A percentile compares a stretch with the other conserved stretches of the same genome.
These are phyloP conservation scores for Melinaea menophilus DNA, from an alignment of 2,888 invertebrate genomes.

Conservation along the genomic window DNA sequence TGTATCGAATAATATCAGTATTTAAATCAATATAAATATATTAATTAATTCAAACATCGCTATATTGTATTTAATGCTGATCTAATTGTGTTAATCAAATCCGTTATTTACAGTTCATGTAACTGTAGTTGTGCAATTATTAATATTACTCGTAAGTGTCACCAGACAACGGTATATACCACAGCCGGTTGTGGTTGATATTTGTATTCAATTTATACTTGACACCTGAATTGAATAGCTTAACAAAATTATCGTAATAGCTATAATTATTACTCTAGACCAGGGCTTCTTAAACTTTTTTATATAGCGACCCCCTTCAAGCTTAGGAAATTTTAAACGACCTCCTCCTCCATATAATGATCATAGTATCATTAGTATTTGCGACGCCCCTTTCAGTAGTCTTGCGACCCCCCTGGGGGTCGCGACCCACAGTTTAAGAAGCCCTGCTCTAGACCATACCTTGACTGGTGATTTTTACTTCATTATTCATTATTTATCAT, in stretches of 20 bases:
- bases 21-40: too few relatives aligned
- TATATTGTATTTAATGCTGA: too few relatives aligned
- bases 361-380: too few relatives aligned
- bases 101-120: slow-evolving; percentile 5
- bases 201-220: slow-evolving; percentile 14
- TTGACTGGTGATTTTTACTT: neutral
- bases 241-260: neutral
- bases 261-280: neutral
- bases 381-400: too few relatives aligned
- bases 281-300: neutral
- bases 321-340: too few relatives aligned
- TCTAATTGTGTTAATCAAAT: too few relatives aligned
- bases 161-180: slow-evolving; percentile 16
- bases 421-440: too few relatives aligned
- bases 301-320: too few relatives aligned
- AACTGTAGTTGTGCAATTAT: slow-evolving; percentile 18
- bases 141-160: slow-evolving; percentile 14
- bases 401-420: too few relatives aligned
- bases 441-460: neutral
- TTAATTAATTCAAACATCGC: too few relatives aligned
- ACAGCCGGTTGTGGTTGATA: slow-evolving; percentile 16
- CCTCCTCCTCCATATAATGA: too few relatives aligned
- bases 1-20: too few relatives aligned
- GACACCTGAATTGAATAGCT: slow-evolving; percentile 9
- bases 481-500: neutral